Evolutionary conservation across 2,797 vertebrate genomes (phyloP), one percentile per base, ranked within the genome.

Genomic region (Naso thynnoides): DNA sequence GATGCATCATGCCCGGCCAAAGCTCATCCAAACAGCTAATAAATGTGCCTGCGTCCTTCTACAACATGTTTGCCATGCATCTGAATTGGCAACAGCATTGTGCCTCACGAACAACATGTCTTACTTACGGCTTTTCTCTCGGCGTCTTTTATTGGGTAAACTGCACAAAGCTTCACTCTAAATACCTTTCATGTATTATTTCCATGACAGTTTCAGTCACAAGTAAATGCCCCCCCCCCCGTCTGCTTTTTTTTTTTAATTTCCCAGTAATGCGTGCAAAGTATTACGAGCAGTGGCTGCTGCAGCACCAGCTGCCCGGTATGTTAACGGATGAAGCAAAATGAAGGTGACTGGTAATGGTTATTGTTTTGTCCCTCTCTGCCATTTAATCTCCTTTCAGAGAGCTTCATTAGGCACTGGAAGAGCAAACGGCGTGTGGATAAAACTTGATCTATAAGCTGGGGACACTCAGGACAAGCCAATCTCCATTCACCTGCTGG

Each of bases 341-440:
- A 92, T 91, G 74, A 89, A 93, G 90, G 88, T 93, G 92, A 93
- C 93, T 91, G 86, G 86, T 84, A 90, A 91, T 90, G 85, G 89
- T 92, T 93, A 92, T 91, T 93, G 91, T 93, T 94, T 92, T 84
- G 75, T 87, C 81, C 84, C 86, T 88, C 89, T 90, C 85, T 84
- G 83, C 90, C 88, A 91, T 93, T 94, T 94, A 93, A 94, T 94
- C 90, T 93, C 84, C 83, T 92, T 84, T 90, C 85, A 84, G 88
- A 90, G 81, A 93, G 85, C 89, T 91, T 94, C 90, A 93, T 93
- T 92, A 91, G 91, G 86, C 70, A 45, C 74, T 78, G 84, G 82
- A 84, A 91, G 83, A 92, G 87, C 88, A 87, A 88, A 88, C 81
- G 83, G 83, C 84, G 79, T 78, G 74, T 79, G 88, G 91, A 93